These are phyloP conservation scores for Plumapathes pennacea DNA, from an alignment of 92 coral and sea anemone species.

Conservation along the genomic window DNA sequence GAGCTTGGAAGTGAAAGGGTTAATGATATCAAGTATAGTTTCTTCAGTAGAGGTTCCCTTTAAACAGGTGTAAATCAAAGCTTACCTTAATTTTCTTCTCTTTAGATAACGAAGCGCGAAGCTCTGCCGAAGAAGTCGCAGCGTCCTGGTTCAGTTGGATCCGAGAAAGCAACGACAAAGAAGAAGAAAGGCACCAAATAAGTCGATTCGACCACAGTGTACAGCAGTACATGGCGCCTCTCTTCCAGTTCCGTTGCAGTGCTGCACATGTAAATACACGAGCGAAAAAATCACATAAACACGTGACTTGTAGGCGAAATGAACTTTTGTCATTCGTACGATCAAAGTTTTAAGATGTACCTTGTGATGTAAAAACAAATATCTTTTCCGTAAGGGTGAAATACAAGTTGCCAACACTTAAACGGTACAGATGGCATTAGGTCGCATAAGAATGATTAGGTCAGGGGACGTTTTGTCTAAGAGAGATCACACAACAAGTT, in stretches of 20 bases:
- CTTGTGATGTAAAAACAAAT: too few species aligned
- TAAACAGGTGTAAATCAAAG: neutral
- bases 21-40: neutral
- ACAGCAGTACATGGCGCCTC: neutral
- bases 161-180: constrained; percentile 73
- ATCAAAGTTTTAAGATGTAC: too few species aligned
- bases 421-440: too few species aligned
- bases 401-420: too few species aligned
- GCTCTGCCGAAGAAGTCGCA: constrained; percentile 89
- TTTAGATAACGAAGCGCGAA: constrained; percentile 83
- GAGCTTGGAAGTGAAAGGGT: too few species aligned
- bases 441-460: too few species aligned
- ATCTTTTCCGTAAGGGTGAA: too few species aligned
- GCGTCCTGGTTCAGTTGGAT: constrained; percentile 83
- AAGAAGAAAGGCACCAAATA: constrained; percentile 86
- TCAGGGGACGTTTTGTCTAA: too few species aligned
- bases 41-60: neutral
- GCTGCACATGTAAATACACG: neutral
- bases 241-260: neutral
- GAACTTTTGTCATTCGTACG: too few species aligned
- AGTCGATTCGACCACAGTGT: neutral
- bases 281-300: neutral
- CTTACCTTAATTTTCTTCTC: neutral
- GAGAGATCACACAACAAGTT: too few species aligned
- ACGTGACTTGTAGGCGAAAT: neutral